Percentiles rank a stretch among this genome's conserved stretches.
Conservation (phyloP, 1,140 invertebrate genomes). For the Aphelenchoides besseyi region DNA sequence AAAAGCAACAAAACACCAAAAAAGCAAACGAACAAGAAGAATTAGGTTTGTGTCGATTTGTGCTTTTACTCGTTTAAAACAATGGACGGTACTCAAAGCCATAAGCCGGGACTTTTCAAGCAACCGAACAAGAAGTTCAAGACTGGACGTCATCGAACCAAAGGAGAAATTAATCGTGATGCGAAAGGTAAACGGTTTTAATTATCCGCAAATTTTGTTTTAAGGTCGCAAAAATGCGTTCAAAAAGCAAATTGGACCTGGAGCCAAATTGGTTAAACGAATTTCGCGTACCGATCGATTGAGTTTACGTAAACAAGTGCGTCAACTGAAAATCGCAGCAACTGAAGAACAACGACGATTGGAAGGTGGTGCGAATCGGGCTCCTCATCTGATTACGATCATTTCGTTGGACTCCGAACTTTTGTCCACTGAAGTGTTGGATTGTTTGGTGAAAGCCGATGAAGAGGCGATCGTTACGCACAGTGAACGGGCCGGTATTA, state of each 20-base stretch:
- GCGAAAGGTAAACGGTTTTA: conserved; percentile 24
- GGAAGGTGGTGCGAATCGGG: conserved; percentile 18
- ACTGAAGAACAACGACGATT: conserved; percentile 23
- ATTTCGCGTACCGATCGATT: neutral
- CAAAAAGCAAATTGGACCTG: conserved; percentile 23
- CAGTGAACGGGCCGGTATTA: conserved; percentile 29
- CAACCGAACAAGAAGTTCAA: conserved; percentile 40
- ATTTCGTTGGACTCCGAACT: conserved; percentile 18
- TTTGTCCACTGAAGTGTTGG: conserved; percentile 15
- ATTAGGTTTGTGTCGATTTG: no score
- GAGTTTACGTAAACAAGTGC: neutral
- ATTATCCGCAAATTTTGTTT: conserved; percentile 12
- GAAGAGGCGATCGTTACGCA: neutral
- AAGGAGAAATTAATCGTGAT: conserved; percentile 35
- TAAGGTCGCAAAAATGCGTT: conserved; percentile 24
- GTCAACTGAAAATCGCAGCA: conserved; percentile 26
- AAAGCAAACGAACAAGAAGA: no score
- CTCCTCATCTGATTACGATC: conserved; percentile 23
- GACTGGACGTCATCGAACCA: conserved; percentile 47
- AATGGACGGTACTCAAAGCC: conserved; percentile 5
- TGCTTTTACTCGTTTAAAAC: no score
- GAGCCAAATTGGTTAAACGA: conserved; percentile 16
- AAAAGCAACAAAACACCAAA: no score
- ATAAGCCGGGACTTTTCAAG: conserved; percentile 46
- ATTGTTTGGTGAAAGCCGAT: conserved; percentile 8